These are phyloP conservation scores for Xestobium rufovillosum DNA, from an alignment of 2,888 invertebrate genomes.

Conservation along the genomic window DNA sequence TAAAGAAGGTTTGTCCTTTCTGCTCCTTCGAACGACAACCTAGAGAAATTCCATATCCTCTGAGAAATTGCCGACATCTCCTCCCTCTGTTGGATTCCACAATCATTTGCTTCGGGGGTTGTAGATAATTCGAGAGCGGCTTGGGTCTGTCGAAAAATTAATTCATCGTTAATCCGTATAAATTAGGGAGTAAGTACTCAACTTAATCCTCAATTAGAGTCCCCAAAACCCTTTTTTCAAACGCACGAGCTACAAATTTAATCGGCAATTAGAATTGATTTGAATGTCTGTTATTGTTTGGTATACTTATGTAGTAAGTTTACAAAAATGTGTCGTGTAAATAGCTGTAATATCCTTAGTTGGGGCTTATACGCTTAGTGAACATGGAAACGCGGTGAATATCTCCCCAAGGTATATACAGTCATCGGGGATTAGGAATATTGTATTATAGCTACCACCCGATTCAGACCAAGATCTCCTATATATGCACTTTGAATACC, in stretches of 20 bases:
- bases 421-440: constrained; percentile 34
- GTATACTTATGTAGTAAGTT: no score
- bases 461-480: no score
- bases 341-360: constrained; percentile 32
- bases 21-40: constrained; percentile 37
- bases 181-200: constrained; percentile 6
- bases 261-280: no score
- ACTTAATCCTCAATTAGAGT: no score
- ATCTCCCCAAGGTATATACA: constrained; percentile 29
- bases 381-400: constrained; percentile 33
- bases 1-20: constrained; percentile 38
- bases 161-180: neutral
- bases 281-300: no score
- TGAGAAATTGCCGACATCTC: constrained; percentile 34
- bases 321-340: constrained; percentile 27
- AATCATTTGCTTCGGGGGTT: constrained; percentile 21
- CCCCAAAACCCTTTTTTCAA: no score
- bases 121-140: constrained; percentile 21
- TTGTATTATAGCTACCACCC: constrained; percentile 31
- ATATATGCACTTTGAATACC: no score
- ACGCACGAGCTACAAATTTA: no score
- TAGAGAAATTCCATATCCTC: constrained; percentile 39
- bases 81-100: constrained; percentile 21
- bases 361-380: constrained; percentile 34
- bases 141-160: constrained; percentile 17